Conservation (phyloP, 1,140 invertebrate species). For the Phenacoccus solenopsis region DNA sequence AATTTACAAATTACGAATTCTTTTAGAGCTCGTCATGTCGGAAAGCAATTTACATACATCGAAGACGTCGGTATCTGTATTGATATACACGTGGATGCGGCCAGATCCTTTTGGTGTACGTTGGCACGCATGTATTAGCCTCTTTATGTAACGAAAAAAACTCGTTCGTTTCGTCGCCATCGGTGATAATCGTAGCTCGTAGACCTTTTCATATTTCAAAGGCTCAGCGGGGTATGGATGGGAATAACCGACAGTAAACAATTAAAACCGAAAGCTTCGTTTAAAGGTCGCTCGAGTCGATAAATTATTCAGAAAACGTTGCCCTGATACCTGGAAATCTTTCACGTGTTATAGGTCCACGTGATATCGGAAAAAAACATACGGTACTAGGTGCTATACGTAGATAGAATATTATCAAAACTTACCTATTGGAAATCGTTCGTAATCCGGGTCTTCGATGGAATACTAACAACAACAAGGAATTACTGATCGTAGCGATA, state of each 20-base stretch:
- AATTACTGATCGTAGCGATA: constrained; percentile 38
- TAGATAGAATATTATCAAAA: not conserved
- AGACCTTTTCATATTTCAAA: not conserved
- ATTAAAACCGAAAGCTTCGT: not conserved
- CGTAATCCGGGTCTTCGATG: constrained; percentile 41
- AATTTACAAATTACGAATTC: too few species aligned
- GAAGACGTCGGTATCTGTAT: too few species aligned
- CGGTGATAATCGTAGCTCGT: not conserved
- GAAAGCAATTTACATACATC: too few species aligned
- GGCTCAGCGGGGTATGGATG: not conserved
- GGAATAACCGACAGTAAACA: not conserved
- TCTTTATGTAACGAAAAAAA: not conserved
- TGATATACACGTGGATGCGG: too few species aligned
- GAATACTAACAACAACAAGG: constrained; percentile 44
- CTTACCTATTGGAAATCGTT: constrained; percentile 47
- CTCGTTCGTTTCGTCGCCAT: not conserved
- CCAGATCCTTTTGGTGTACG: too few species aligned
- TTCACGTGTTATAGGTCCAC: too few species aligned
- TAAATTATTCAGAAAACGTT: not conserved
- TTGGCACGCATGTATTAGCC: not conserved
- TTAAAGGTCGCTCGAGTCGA: not conserved
- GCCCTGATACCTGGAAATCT: not conserved
- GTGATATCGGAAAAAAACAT: too few species aligned
- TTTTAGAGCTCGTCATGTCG: too few species aligned
- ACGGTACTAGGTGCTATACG: too few species aligned